Percentiles rank a stretch among this genome's conserved stretches.
Conservation (phyloP, 2,888 invertebrate species). For the Thelaira solivaga region DNA sequence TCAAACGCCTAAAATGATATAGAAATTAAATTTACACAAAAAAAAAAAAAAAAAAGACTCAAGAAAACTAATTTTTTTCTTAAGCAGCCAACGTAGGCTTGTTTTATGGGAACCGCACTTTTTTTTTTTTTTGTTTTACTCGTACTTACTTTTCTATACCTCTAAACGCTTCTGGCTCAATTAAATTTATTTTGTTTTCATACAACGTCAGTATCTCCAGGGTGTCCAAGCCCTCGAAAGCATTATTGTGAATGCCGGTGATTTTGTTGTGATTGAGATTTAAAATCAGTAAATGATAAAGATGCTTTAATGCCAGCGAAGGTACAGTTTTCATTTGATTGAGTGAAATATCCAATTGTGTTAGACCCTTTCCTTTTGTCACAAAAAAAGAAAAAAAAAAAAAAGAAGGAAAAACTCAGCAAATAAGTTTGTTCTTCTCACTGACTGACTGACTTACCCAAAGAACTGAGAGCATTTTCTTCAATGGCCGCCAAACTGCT, state of each 20-base stretch:
- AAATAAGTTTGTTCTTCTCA: too few species aligned
- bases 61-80: background rate
- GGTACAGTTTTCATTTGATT: slow-evolving; percentile 90
- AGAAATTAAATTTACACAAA: background rate
- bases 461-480: slow-evolving; percentile 90
- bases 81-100: too few species aligned
- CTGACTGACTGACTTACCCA: slow-evolving; percentile 80
- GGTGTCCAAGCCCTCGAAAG: slow-evolving; percentile 91
- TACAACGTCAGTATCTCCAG: slow-evolving; percentile 91
- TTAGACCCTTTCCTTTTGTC: slow-evolving; percentile 86
- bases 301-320: slow-evolving; percentile 86
- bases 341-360: slow-evolving; percentile 91
- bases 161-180: slow-evolving; percentile 90
- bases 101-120: too few species aligned
- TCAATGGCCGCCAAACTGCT: slow-evolving; percentile 92
- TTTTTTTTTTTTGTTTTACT: too few species aligned
- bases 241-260: slow-evolving; percentile 85
- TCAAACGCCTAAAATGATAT: slow-evolving; percentile 82
- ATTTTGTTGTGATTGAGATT: slow-evolving; percentile 94
- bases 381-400: too few species aligned
- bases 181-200: slow-evolving; percentile 87
- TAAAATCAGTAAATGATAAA: slow-evolving; percentile 89
- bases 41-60: background rate
- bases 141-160: slow-evolving; percentile 88
- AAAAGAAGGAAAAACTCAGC: too few species aligned